A percentile compares a stretch with the other conserved stretches of the same genome.
These are phyloP conservation scores for Xiphorhynchus elegans DNA, from an alignment of 2,113 vertebrate species.

Conservation along the genomic window DNA sequence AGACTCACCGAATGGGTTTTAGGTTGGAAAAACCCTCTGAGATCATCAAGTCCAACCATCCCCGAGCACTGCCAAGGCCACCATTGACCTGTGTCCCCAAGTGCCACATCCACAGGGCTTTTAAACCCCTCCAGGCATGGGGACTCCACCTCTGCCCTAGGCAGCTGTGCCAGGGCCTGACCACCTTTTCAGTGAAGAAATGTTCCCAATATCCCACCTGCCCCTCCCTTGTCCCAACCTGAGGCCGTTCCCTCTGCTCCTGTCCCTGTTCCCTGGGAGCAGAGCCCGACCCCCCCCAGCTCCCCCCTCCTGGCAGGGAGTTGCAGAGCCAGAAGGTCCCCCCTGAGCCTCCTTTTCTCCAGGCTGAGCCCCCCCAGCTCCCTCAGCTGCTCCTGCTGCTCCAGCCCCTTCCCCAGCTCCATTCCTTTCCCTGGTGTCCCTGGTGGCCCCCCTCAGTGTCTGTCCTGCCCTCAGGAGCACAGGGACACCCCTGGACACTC, in stretches of 20 bases:
- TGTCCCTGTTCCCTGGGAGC: too few relatives aligned
- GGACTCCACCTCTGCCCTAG: rapidly evolving
- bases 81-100: background rate
- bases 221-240: too few relatives aligned
- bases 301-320: too few relatives aligned
- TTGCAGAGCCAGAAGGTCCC: too few relatives aligned
- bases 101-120: rapidly evolving
- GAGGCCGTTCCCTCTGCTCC: too few relatives aligned
- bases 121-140: background rate
- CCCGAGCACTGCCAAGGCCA: background rate
- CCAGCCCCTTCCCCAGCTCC: background rate
- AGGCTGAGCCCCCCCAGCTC: background rate
- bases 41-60: rapidly evolving
- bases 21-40: background rate
- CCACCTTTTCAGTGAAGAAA: too few relatives aligned
- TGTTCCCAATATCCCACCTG: too few relatives aligned
- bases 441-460: background rate
- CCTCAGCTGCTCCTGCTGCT: background rate
- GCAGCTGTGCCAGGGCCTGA: too few relatives aligned
- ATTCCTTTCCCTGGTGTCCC: background rate
- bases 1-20: background rate
- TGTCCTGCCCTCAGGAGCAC: background rate
- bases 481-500: background rate
- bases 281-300: too few relatives aligned
- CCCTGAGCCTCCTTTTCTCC: too few relatives aligned